Percentiles rank a stretch among this genome's conserved stretches.
Conservation (phyloP, 2,888 invertebrate species). For the Dione juno region DNA sequence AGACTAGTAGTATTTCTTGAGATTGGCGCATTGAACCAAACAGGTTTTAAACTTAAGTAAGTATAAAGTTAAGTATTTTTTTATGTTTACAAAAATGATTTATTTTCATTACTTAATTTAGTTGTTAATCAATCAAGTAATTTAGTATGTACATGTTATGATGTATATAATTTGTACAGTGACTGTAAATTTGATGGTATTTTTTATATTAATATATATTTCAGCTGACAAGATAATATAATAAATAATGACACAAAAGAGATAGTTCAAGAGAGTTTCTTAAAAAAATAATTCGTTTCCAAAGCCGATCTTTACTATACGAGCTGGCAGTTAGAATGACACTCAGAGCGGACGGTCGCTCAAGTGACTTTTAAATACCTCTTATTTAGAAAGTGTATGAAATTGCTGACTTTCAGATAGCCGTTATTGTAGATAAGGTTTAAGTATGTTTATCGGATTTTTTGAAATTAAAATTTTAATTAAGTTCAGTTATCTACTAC, state of each 20-base stretch:
- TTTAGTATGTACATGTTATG: too few relatives aligned
- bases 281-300: constrained; percentile 15
- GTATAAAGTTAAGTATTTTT: too few relatives aligned
- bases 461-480: constrained; percentile 1
- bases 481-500: not conserved
- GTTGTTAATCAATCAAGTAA: too few relatives aligned
- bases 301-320: constrained; percentile 11
- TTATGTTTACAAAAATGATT: too few relatives aligned
- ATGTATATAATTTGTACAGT: too few relatives aligned
- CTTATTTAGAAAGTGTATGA: constrained; percentile 37
- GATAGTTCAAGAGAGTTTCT: not conserved
- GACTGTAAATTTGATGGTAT: too few relatives aligned
- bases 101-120: too few relatives aligned
- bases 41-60: too few relatives aligned
- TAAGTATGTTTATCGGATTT: not conserved
- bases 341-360: constrained; percentile 33
- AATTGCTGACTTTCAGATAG: constrained; percentile 37
- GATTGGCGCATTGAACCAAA: too few relatives aligned
- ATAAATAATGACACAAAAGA: not conserved
- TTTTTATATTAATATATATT: too few relatives aligned
- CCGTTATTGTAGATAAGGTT: constrained; percentile 21
- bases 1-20: too few relatives aligned
- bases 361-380: constrained; percentile 36
- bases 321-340: constrained; percentile 36
- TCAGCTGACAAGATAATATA: too few relatives aligned